Conservation (phyloP, 2,113 vertebrate species). For the Tragelaphus scriptus region DNA sequence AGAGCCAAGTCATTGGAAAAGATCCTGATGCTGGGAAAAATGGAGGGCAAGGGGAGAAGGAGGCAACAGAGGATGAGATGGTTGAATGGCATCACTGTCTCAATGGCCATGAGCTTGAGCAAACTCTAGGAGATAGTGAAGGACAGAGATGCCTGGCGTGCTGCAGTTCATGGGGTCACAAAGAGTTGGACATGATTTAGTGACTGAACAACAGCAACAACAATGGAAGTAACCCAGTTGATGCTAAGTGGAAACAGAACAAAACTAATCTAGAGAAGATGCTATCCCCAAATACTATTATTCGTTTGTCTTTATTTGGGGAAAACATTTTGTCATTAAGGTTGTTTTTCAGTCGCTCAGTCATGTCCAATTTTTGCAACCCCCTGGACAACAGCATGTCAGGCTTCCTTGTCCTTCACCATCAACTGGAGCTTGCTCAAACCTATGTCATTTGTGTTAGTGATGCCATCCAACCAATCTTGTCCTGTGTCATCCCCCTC, state of each 20-base stretch:
- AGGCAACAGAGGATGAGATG: neutral
- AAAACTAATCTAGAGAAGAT: neutral
- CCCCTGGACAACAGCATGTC: neutral
- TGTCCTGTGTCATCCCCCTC: neutral
- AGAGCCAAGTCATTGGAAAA: neutral
- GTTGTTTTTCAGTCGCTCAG: neutral
- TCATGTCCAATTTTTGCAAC: rapidly evolving
- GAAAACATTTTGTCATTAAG: neutral
- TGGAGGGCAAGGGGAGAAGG: neutral
- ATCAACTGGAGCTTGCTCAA: neutral
- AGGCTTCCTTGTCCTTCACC: neutral
- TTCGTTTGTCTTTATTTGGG: neutral
- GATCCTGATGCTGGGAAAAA: neutral
- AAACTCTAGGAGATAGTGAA: neutral
- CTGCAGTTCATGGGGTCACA: neutral
- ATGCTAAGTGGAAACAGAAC: neutral
- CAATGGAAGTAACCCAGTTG: neutral
- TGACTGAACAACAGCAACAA: neutral
- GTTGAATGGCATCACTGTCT: neutral
- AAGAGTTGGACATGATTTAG: neutral
- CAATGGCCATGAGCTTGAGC: neutral
- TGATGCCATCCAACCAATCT: neutral
- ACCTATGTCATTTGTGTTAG: neutral
- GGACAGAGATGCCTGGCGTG: neutral
- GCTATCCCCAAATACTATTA: neutral